Percentiles rank a stretch among this genome's conserved stretches.
phyloP scores from a whole-genome alignment of 2,888 invertebrate genomes.

The Papilio elwesi region DNA sequence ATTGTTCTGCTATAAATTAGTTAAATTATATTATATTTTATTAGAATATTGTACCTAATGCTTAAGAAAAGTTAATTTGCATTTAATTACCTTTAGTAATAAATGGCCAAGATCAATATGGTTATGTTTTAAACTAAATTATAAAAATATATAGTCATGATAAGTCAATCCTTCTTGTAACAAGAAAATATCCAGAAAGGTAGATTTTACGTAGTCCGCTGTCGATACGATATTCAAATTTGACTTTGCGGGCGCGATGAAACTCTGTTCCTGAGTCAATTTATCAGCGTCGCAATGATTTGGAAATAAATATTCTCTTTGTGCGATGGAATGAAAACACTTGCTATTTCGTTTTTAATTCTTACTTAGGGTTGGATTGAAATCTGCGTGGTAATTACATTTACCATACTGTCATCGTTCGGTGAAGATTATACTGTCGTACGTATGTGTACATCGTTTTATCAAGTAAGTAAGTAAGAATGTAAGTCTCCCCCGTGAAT shows the following conservation, averaged over 20 bases:
- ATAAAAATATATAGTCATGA: neutral
- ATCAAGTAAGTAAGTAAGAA: too few relatives aligned
- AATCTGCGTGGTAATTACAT: neutral
- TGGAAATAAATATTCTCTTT: conserved; percentile 12
- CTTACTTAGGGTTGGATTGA: neutral
- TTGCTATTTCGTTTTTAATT: neutral
- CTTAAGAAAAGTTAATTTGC: too few relatives aligned
- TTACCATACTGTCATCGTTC: too few relatives aligned
- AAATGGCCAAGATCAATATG: neutral
- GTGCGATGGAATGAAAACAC: conserved; percentile 3
- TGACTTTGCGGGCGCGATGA: conserved; percentile 4
- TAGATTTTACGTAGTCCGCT: conserved; percentile 2
- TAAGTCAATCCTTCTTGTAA: neutral
- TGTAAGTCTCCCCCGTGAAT: too few relatives aligned
- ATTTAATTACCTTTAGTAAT: too few relatives aligned
- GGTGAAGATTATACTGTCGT: too few relatives aligned
- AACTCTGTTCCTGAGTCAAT: conserved; percentile 19
- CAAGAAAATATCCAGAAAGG: neutral
- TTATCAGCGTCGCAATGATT: conserved; percentile 18
- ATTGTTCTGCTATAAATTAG: too few relatives aligned
- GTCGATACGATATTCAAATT: conserved; percentile 22
- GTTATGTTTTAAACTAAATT: neutral
- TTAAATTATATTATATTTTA: too few relatives aligned
- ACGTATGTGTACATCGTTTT: too few relatives aligned
- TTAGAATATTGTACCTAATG: too few relatives aligned